These are phyloP conservation scores for Theonella swinhoei DNA, from an alignment of 37 sponge, comb jelly and placozoan genomes.

Conservation along the genomic window DNA sequence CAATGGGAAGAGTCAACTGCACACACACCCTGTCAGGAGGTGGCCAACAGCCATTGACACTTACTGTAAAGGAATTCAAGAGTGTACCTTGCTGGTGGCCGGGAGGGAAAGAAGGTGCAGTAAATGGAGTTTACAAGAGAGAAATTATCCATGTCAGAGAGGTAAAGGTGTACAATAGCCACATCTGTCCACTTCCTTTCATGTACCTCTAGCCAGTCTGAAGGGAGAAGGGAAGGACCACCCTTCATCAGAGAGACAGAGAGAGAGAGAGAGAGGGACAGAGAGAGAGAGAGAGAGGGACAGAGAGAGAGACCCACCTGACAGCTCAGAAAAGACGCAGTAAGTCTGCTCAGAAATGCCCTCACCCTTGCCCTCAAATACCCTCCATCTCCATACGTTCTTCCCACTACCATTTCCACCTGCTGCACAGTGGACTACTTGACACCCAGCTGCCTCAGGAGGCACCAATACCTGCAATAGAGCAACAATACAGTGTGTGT, in stretches of 20 bases:
- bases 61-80: not conserved
- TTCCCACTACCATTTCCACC: not conserved
- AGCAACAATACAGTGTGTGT: not conserved
- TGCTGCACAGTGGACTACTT: not conserved
- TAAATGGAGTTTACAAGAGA: slow-evolving; percentile 54
- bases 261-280: not conserved
- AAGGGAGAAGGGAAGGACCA: not conserved
- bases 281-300: not conserved
- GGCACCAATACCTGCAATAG: not conserved
- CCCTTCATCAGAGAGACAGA: not conserved
- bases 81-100: slow-evolving; percentile 77
- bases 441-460: not conserved
- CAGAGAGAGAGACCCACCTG: not conserved
- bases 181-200: slow-evolving; percentile 34
- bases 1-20: slow-evolving; percentile 30
- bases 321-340: not conserved
- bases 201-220: not conserved
- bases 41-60: not conserved
- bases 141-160: slow-evolving; percentile 63
- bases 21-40: slow-evolving; percentile 65
- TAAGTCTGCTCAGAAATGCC: not conserved
- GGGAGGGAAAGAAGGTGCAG: slow-evolving; percentile 17
- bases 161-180: slow-evolving; percentile 62
- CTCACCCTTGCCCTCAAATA: not conserved
- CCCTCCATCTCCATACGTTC: not conserved